Base-by-base conservation (phyloP, 2,797 vertebrate genomes). In the Serranus cabrilla region DNA sequence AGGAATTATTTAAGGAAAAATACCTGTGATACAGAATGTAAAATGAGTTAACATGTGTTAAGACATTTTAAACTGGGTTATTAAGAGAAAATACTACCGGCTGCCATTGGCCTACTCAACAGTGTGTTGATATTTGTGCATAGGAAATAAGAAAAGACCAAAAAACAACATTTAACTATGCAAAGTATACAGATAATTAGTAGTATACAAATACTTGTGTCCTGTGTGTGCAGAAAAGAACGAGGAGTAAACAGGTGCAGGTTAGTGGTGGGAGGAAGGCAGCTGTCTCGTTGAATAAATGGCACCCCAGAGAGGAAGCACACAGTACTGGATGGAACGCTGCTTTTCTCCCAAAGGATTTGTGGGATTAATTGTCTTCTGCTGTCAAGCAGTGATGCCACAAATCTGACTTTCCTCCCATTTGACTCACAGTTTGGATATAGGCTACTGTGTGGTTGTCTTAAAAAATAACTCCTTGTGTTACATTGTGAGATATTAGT, bases 161-260 rank as follows among this genome's bases (percentile, higher is more conserved):
- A 37, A 40, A 45, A n/a, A 27, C 21, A 16, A 21, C 13, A n/a
- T 68, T 8, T 18, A 54, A 55, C 21, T 0, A n/a, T n/a, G n/a
- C n/a, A n/a, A n/a, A n/a, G n/a, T n/a, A n/a, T n/a, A n/a, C n/a
- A n/a, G n/a, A n/a, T n/a, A n/a, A n/a, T n/a, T n/a, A n/a, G 3
- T 27, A 27, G 27, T 27, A 2, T 18, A 47, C 23, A 63, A 74
- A 55, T 49, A 49, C 3, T 47, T 7, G 27, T 67, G 21, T 50
- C 17, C n/a, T n/a, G 58, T 65, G 16, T 54, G 25, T 25, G 13
- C 47, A 65, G 18, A 39, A 17, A 43, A 39, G 37, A 42, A 23
- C 31, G 42, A 46, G 31, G 23, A 64, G 58, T 17, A 68, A 81
- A 85, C 84, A 89, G 82, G 61, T 88, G 85, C 75, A 20, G 55